Evolutionary conservation across 2,888 invertebrate species (phyloP).

Genomic region (Dromius quadrimaculatus): DNA sequence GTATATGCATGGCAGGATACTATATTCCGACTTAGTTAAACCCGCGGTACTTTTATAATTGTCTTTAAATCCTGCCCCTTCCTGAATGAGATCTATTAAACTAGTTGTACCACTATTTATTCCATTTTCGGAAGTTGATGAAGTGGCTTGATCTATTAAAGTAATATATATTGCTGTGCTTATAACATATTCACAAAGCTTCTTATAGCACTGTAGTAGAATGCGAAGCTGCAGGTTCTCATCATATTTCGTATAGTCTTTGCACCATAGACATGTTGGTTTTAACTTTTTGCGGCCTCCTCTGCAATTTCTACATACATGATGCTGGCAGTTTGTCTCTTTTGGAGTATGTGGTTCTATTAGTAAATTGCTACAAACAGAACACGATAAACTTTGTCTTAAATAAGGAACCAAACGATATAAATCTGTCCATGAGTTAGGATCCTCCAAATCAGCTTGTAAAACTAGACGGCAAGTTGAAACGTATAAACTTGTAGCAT

Average conservation of each 20-base stretch:
- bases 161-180: constrained; percentile 78
- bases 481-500: constrained; percentile 84
- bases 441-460: constrained; percentile 78
- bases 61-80: constrained; percentile 83
- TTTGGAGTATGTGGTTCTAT: constrained; percentile 85
- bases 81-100: constrained; percentile 81
- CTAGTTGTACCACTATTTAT: constrained; percentile 70
- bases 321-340: constrained; percentile 86
- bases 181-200: constrained; percentile 86
- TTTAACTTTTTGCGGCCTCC: constrained; percentile 88
- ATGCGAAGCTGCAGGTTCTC: constrained; percentile 86
- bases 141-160: constrained; percentile 70
- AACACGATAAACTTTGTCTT: constrained; percentile 88
- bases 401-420: constrained; percentile 86
- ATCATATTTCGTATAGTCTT: constrained; percentile 83
- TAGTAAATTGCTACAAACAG: constrained; percentile 87
- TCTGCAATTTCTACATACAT: constrained; percentile 87
- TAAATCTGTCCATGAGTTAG: constrained; percentile 83
- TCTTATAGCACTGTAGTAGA: constrained; percentile 88
- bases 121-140: constrained; percentile 69
- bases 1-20: constrained; percentile 80
- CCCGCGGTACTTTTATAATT: constrained; percentile 80
- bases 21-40: constrained; percentile 79
- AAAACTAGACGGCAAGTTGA: constrained; percentile 85
- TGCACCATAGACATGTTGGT: constrained; percentile 88